These are phyloP conservation scores for Papilio polyxenes DNA, from an alignment of 1,140 invertebrate species.

Conservation along the genomic window DNA sequence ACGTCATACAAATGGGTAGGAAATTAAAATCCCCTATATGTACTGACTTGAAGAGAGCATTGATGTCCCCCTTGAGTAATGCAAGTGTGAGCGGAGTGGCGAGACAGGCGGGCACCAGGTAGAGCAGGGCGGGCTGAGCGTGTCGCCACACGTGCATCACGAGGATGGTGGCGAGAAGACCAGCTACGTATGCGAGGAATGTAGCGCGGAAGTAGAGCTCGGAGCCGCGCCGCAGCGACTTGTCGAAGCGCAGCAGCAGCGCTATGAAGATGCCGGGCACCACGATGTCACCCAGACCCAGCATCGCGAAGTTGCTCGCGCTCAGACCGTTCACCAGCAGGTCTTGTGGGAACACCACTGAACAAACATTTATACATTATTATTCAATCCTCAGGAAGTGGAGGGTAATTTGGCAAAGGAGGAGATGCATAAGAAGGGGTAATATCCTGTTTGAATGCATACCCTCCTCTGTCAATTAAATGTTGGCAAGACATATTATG, in stretches of 20 bases:
- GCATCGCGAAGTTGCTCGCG: conserved; percentile 98
- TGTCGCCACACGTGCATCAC: conserved; percentile 99
- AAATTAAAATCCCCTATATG: not conserved
- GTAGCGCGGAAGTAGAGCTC: conserved; percentile 97
- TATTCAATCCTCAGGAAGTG: not conserved
- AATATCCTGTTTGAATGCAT: too few relatives aligned
- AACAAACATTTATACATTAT: conserved; percentile 37
- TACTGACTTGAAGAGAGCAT: conserved; percentile 93
- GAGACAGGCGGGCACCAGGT: conserved; percentile 97
- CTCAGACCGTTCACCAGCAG: conserved; percentile 94
- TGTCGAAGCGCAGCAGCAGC: conserved; percentile 96
- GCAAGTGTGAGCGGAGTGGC: conserved; percentile 93
- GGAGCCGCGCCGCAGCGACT: conserved; percentile 92
- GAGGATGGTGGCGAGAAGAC: conserved; percentile 95
- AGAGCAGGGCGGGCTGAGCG: conserved; percentile 98
- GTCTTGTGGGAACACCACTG: conserved; percentile 99
- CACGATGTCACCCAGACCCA: conserved; percentile 99
- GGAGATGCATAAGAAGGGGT: too few relatives aligned
- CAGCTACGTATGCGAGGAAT: conserved; percentile 96
- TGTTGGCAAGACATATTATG: too few relatives aligned
- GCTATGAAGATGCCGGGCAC: conserved; percentile 99
- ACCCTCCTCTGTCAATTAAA: too few relatives aligned
- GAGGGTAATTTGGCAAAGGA: too few relatives aligned
- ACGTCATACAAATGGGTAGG: too few relatives aligned
- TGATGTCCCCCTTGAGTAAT: conserved; percentile 94